These are phyloP conservation scores for Ficedula albicollis DNA, from an alignment of 2,797 vertebrate genomes.

Conservation along the genomic window DNA sequence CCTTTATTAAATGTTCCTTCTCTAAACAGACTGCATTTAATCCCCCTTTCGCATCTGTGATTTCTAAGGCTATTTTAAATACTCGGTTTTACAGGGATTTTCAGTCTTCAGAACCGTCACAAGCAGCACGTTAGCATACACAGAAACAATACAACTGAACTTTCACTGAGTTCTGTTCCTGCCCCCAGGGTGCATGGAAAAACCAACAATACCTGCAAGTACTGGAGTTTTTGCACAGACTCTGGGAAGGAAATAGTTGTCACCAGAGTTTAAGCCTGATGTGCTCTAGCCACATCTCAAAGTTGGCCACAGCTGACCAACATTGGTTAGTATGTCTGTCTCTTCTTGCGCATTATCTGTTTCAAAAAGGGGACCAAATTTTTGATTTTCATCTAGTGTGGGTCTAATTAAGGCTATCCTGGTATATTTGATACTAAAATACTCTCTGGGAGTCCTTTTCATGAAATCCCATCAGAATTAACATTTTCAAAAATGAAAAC, in stretches of 20 bases:
- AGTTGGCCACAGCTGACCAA: background rate
- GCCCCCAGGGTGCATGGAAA: background rate
- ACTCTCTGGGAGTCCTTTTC: conserved; percentile 75
- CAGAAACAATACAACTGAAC: conserved; percentile 32
- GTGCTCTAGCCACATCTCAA: conserved; percentile 18
- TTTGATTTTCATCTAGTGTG: conserved; percentile 62
- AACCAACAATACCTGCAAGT: background rate
- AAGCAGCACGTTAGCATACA: conserved; percentile 57
- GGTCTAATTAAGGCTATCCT: conserved; percentile 82
- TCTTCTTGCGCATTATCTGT: background rate
- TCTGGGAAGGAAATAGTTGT: conserved; percentile 8
- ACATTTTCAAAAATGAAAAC: conserved; percentile 84
- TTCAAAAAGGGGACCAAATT: conserved; percentile 64
- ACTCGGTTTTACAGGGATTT: conserved; percentile 52
- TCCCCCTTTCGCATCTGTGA: conserved; percentile 42
- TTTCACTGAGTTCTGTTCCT: conserved; percentile 19
- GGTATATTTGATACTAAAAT: conserved; percentile 76
- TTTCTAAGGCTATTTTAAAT: conserved; percentile 57
- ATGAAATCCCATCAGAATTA: conserved; percentile 73
- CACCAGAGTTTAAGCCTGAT: conserved; percentile 31
- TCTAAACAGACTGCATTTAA: conserved; percentile 63
- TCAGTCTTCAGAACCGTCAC: conserved; percentile 52
- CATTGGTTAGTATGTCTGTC: conserved; percentile 10
- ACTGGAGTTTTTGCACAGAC: background rate
- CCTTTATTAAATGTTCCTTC: conserved; percentile 80